These are phyloP conservation scores for Luffia ferchaultella DNA, from an alignment of 2,888 invertebrate genomes.

Conservation along the genomic window DNA sequence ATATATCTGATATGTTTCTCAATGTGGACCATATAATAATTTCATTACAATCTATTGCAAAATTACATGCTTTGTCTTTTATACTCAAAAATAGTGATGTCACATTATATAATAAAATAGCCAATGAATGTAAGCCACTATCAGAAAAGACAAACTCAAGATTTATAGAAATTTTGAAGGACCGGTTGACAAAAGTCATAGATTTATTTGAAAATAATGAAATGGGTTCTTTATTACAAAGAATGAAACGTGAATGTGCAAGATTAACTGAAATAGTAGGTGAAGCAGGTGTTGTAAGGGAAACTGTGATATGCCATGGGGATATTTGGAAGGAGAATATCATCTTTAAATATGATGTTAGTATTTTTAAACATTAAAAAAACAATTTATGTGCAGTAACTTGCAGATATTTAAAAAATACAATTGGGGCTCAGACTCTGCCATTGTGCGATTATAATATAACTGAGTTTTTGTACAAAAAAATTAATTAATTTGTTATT, in stretches of 20 bases:
- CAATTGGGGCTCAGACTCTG: no score
- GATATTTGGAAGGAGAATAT: conserved; percentile 59
- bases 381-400: no score
- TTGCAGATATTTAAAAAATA: no score
- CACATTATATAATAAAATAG: conserved; percentile 25
- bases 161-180: conserved; percentile 36
- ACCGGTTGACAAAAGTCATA: conserved; percentile 41
- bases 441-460: no score
- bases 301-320: conserved; percentile 44
- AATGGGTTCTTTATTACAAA: conserved; percentile 27
- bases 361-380: conserved; percentile 6
- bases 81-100: conserved; percentile 26
- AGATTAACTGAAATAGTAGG: conserved; percentile 24
- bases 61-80: conserved; percentile 45
- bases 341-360: conserved; percentile 45
- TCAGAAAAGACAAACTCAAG: conserved; percentile 31
- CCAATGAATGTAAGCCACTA: conserved; percentile 33
- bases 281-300: conserved; percentile 18
- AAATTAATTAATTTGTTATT: no score
- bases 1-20: conserved; percentile 27
- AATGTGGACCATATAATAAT: conserved; percentile 35
- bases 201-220: conserved; percentile 28
- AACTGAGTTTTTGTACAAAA: no score
- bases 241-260: conserved; percentile 27
- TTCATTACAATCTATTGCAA: conserved; percentile 36